A percentile compares a stretch with the other conserved stretches of the same genome.
phyloP scores from a whole-genome alignment of 2,797 vertebrate genomes.

The Nothura maculosa region DNA sequence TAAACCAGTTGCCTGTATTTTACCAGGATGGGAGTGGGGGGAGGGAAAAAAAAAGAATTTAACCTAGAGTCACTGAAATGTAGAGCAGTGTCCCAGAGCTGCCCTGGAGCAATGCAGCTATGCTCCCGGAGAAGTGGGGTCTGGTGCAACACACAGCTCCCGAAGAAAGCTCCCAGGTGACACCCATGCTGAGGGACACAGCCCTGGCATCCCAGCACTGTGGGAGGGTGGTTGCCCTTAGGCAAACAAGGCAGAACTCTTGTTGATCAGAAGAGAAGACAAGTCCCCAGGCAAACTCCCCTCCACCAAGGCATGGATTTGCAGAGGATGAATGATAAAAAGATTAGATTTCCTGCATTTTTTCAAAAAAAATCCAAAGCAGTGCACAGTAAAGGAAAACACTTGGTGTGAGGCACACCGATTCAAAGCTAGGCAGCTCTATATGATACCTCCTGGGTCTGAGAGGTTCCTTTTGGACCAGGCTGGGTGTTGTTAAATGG shows the following conservation, averaged over 20 bases:
- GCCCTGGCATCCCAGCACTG: neutral
- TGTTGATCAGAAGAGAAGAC: conserved; percentile 35
- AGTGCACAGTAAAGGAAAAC: fast-evolving
- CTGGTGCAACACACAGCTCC: neutral
- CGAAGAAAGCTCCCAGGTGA: conserved; percentile 15
- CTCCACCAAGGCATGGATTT: neutral
- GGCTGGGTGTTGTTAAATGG: neutral
- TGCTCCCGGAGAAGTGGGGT: neutral
- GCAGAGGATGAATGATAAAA: neutral
- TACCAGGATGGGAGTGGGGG: conserved; percentile 10
- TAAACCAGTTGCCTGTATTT: conserved; percentile 68
- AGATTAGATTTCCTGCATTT: neutral
- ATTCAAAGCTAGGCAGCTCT: neutral
- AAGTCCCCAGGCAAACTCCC: conserved; percentile 22
- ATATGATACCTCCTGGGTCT: neutral
- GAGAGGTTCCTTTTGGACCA: neutral
- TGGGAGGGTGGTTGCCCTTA: conserved; percentile 5
- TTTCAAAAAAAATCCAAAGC: neutral
- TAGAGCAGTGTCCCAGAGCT: conserved; percentile 41
- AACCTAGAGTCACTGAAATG: conserved; percentile 45
- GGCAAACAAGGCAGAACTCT: conserved; percentile 30
- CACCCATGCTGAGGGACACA: neutral
- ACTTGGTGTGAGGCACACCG: fast-evolving
- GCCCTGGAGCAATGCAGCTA: conserved; percentile 28
- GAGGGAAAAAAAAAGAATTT: conserved; percentile 33